phyloP scores from a whole-genome alignment of 1,140 invertebrate species.

The Colletes latitarsis region DNA sequence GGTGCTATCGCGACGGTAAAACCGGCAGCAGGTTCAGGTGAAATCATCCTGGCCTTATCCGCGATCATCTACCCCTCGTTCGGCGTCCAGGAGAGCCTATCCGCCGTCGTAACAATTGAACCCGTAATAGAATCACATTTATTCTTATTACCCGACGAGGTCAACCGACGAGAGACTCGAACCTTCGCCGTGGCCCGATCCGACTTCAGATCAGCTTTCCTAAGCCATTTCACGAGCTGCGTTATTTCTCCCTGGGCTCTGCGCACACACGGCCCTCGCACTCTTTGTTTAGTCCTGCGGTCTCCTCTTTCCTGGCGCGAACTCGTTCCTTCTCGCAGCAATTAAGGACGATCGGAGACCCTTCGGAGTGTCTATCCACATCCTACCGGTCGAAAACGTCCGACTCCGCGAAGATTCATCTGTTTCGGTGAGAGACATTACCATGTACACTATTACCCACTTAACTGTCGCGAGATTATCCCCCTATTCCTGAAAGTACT shows the following conservation, averaged over 20 bases:
- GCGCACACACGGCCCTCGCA: constrained; percentile 11
- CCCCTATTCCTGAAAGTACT: no score
- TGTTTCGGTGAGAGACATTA: no score
- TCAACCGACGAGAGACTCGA: constrained; percentile 74
- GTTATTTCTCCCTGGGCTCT: constrained; percentile 52
- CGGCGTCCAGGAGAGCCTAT: constrained; percentile 72
- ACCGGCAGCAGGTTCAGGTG: constrained; percentile 48
- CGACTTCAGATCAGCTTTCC: constrained; percentile 56
- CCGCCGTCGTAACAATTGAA: constrained; percentile 80
- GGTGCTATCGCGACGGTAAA: constrained; percentile 1
- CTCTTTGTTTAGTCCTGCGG: constrained; percentile 46
- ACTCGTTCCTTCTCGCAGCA: background rate
- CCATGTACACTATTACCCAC: no score
- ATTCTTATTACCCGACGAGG: constrained; percentile 81
- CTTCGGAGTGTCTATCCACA: background rate
- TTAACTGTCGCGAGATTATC: no score
- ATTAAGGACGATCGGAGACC: background rate
- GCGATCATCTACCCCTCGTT: constrained; percentile 73
- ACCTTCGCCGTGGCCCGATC: constrained; percentile 44
- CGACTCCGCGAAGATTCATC: no score
- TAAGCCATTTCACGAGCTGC: constrained; percentile 57
- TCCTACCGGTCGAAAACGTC: no score
- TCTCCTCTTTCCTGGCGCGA: background rate
- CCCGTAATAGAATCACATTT: constrained; percentile 82
- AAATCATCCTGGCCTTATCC: constrained; percentile 66